Percentiles rank a stretch among this genome's conserved stretches.
These are phyloP conservation scores for Lagria hirta DNA, from an alignment of 2,888 invertebrate genomes.

Conservation along the genomic window DNA sequence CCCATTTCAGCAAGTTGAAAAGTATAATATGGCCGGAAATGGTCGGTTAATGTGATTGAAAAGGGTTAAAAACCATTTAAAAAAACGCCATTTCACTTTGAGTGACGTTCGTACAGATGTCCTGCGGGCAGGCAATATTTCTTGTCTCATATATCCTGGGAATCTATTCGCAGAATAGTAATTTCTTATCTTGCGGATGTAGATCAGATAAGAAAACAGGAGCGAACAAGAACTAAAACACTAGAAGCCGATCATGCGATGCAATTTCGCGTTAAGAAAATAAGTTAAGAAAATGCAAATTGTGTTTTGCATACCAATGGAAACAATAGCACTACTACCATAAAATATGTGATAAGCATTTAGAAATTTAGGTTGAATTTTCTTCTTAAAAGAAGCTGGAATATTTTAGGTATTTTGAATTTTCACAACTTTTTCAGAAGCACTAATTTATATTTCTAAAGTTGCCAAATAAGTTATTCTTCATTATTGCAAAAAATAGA, in stretches of 20 bases:
- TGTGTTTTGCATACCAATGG: conserved; percentile 37
- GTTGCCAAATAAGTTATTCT: too few species aligned
- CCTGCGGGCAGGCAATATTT: conserved; percentile 19
- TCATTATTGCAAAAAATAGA: too few species aligned
- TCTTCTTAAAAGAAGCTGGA: too few species aligned
- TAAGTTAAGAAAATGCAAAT: conserved; percentile 38
- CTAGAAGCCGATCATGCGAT: conserved; percentile 23
- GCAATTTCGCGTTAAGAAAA: conserved; percentile 21
- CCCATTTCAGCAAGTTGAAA: too few species aligned
- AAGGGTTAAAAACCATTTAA: conserved; percentile 11
- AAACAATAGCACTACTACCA: conserved; percentile 36
- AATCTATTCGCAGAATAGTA: conserved; percentile 21
- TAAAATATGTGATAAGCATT: too few species aligned
- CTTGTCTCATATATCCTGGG: conserved; percentile 17
- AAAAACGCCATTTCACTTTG: conserved; percentile 1
- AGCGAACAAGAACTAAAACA: conserved; percentile 20
- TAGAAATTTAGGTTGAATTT: too few species aligned
- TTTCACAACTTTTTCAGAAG: too few species aligned
- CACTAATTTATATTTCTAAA: too few species aligned
- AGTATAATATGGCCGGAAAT: too few species aligned
- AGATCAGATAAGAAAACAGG: conserved; percentile 13
- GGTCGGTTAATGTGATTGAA: background rate
- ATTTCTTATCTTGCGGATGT: conserved; percentile 19
- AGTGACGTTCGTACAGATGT: conserved; percentile 16
- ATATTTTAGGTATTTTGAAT: too few species aligned